Evolutionary conservation across 2,888 invertebrate genomes (phyloP).

Genomic region (Phytoseiulus persimilis): DNA sequence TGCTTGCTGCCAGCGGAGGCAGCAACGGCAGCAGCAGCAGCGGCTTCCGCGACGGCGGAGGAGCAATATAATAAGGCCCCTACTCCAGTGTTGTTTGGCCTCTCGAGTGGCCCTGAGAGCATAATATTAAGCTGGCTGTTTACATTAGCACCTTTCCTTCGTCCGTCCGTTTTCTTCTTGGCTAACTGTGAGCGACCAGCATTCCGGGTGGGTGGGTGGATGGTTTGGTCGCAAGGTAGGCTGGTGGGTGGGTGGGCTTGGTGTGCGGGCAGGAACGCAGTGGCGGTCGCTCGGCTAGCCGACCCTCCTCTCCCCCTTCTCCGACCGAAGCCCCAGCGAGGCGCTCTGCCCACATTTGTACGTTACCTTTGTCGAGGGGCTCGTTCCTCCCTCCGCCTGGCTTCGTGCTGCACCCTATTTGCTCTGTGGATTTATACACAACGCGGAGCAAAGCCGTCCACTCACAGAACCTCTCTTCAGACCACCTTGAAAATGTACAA

Average conservation of each 20-base stretch:
- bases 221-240: not conserved
- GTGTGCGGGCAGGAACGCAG: not conserved
- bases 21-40: not conserved
- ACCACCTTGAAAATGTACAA: not conserved
- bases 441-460: not conserved
- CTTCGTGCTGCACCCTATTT: not conserved
- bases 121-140: constrained; percentile 35
- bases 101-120: constrained; percentile 27
- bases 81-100: constrained; percentile 5
- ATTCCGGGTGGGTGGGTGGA: not conserved
- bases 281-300: not conserved
- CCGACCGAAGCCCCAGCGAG: not conserved
- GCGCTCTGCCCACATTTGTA: not conserved
- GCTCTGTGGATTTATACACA: constrained; percentile 30
- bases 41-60: not conserved
- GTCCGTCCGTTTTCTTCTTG: not conserved
- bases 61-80: constrained; percentile 5
- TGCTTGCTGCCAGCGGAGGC: not conserved
- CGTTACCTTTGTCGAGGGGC: not conserved
- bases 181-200: not conserved
- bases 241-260: not conserved
- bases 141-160: constrained; percentile 23
- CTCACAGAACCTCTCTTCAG: not conserved
- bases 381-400: not conserved
- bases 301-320: not conserved